phyloP scores from a whole-genome alignment of 1,140 invertebrate species.

The Plectrocnemia conspersa region DNA sequence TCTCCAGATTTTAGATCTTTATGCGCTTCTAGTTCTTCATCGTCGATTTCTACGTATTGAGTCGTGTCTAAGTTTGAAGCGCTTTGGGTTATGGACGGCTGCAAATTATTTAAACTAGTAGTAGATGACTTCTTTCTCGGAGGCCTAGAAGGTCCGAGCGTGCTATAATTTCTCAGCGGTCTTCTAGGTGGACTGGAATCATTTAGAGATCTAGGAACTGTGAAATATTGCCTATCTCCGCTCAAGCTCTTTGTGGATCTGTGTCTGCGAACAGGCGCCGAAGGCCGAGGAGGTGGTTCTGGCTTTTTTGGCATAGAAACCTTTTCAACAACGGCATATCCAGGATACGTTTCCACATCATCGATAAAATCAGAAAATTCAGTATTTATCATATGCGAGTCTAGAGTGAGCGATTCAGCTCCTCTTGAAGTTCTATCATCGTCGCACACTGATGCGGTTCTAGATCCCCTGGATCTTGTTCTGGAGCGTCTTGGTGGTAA shows the following conservation, averaged over 20 bases:
- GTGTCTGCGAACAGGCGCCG: conserved; percentile 52
- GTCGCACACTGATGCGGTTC: conserved; percentile 57
- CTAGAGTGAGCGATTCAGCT: conserved; percentile 58
- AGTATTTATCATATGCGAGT: conserved; percentile 42
- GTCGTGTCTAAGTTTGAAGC: conserved; percentile 49
- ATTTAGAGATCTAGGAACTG: conserved; percentile 50
- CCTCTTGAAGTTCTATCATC: conserved; percentile 67
- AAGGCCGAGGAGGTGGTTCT: conserved; percentile 53
- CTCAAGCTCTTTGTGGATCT: conserved; percentile 44
- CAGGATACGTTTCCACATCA: conserved; percentile 54
- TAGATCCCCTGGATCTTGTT: conserved; percentile 50
- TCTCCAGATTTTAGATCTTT: conserved; percentile 64
- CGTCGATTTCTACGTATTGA: conserved; percentile 60
- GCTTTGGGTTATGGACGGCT: conserved; percentile 35
- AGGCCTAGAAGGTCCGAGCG: conserved; percentile 56
- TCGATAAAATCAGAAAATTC: conserved; percentile 48
- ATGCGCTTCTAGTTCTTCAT: conserved; percentile 46
- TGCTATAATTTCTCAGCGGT: conserved; percentile 63
- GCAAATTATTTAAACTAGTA: conserved; percentile 48
- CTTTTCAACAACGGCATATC: conserved; percentile 66
- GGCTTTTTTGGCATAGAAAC: conserved; percentile 43
- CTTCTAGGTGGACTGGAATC: conserved; percentile 43
- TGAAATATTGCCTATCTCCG: conserved; percentile 49
- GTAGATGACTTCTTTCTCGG: conserved; percentile 52
- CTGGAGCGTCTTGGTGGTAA: conserved; percentile 43